Base-by-base conservation (phyloP, 2,888 invertebrate genomes). In the Vandiemenella viatica region DNA sequence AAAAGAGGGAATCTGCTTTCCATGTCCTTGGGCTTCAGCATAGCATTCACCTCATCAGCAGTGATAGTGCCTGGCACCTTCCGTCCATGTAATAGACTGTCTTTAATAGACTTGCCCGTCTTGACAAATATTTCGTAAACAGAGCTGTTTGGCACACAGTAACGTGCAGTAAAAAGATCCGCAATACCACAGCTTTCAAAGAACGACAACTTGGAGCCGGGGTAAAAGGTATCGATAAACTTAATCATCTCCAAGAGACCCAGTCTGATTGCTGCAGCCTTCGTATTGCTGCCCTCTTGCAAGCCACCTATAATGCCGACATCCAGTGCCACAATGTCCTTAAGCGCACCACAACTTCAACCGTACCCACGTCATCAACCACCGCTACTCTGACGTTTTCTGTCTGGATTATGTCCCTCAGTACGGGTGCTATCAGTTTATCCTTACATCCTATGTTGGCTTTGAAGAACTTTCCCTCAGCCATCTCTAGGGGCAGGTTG, bases 181-280 rank as follows among this genome's bases (percentile, higher is more conserved):
- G 98, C 98, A 4, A 98, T 87, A 21, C 98, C 98, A 64, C 98
- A 98, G 58, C 93, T 95, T 71, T 98, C 97, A 64, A 98, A 88
- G 75, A 97, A 98, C 1, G 84, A 76, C 41, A 92, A 72, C 65
- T 89, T 85, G 60, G 91, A 83, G 53, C 88, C 88, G 0, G 90
- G 85, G 67, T 90, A 95, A 72, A 92, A 93, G 13, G 85, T 79
- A 59, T 93, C 87, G 26, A 91, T 88, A 67, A 96, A 98, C 65
- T 90, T 86, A 60, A 97, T 89, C 89, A 96, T 97, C 70, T 98
- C 98, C 93, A 97, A 96, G n/a, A 98, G 78, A 19, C 98, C 98
- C 46, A 98, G 74, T 45, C 98, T 79, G 63, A 98, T 97, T 10
- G 98, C 88, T 0, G 98, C 98, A 2, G 98, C 96, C 67, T 98